Conservation (phyloP, 2,888 invertebrate genomes). For the Ashinkailepas kermadecensis region DNA sequence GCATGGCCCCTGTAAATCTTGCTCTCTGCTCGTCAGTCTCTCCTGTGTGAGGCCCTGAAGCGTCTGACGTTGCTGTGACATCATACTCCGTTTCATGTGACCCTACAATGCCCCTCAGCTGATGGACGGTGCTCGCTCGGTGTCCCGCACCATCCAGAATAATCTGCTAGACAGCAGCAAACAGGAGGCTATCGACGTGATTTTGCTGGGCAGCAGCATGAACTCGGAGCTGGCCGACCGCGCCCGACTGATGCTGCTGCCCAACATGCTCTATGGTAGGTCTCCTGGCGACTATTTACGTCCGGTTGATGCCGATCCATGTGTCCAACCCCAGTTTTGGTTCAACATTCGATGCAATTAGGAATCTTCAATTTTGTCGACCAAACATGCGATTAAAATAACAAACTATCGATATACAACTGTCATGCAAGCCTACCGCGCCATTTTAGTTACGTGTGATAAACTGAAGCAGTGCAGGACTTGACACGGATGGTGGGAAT, state of each 20-base stretch:
- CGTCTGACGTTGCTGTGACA: too few species aligned
- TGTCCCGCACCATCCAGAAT: constrained; percentile 96
- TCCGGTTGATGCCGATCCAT: too few species aligned
- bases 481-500: too few species aligned
- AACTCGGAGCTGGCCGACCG: constrained; percentile 87
- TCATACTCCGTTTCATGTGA: too few species aligned
- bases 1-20: background rate
- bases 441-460: too few species aligned
- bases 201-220: constrained; percentile 82
- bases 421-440: too few species aligned
- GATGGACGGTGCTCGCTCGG: constrained; percentile 95
- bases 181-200: constrained; percentile 86
- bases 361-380: too few species aligned
- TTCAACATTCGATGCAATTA: too few species aligned
- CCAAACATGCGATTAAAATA: too few species aligned
- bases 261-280: constrained; percentile 56
- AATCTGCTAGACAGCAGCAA: constrained; percentile 83
- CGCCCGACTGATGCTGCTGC: constrained; percentile 76
- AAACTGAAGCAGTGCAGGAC: too few species aligned
- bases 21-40: constrained; percentile 23
- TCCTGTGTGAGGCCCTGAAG: background rate
- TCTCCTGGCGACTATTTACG: background rate
- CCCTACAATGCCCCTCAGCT: constrained; percentile 46
- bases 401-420: too few species aligned
- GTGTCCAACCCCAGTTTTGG: too few species aligned